Base-by-base conservation (phyloP, 2,113 vertebrate species). In the Platysternon megacephalum region DNA sequence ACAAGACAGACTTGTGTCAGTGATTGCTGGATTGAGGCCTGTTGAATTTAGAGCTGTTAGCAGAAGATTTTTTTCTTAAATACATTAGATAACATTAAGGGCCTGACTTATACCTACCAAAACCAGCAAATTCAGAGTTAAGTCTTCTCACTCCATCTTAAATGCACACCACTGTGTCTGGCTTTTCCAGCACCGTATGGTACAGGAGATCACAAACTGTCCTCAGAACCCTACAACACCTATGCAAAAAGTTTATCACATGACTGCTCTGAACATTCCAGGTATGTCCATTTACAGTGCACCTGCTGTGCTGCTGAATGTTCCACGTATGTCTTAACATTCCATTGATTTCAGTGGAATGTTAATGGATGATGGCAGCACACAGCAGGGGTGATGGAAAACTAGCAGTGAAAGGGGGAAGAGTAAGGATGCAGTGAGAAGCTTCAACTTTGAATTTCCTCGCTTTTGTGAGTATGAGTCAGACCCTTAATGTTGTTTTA, bases 401-500 rank as follows among this genome's bases (percentile, higher is more conserved):
- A 88, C 21, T 84, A 87, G 87, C 74, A 92, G 87, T 6, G 1
- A 2, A 29, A 87, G 78, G 96, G 96, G 95, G 72, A 91, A 90
- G 82, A 76, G 84, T 52, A 3, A 84, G 92, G 90, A 68, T 65
- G 78, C 85, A 86, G 95, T 86, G 81, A 94, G 96, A 91, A 94
- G 96, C 91, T 97, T 93, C 74, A 82, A 88, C 29, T 91, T 78
- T 29, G 93, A 84, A 46, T 87, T 90, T 90, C 93, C 90, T 93
- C 89, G 87, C 88, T 96, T 96, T 95, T 90, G 68, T 85, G 90
- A 74, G 89, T 91, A 28, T 85, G 1, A 90, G 93, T 85, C 65
- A 87, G 97, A 90, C 93, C 95, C 95, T 97, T 84, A 89, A 95
- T 29, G 97, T 98, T 93, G 55, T 95, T 97, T 98, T 98, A 98